Evolutionary conservation across 2,888 invertebrate genomes (phyloP).

Genomic region (Trypoxylon attenuatum): DNA sequence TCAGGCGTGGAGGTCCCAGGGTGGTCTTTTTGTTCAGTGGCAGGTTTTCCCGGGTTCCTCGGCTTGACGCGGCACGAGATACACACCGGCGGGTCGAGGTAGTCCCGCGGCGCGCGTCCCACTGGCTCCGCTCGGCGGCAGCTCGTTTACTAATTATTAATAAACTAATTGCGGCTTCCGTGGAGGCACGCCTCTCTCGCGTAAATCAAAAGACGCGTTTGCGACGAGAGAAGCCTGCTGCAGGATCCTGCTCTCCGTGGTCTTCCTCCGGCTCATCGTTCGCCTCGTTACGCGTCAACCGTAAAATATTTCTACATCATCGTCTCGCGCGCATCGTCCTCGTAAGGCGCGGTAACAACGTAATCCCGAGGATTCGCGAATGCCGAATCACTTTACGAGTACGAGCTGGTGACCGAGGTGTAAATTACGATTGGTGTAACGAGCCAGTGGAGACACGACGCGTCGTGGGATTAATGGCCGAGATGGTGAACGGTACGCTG

Average conservation of each 20-base stretch:
- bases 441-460: no score
- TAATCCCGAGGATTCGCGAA: constrained; percentile 43
- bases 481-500: neutral
- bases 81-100: constrained; percentile 27
- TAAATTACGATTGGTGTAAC: constrained; percentile 28
- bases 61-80: neutral
- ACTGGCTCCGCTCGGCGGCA: constrained; percentile 34
- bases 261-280: constrained; percentile 7
- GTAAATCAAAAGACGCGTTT: constrained; percentile 71
- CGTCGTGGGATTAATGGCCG: constrained; percentile 12
- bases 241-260: neutral
- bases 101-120: constrained; percentile 36
- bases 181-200: constrained; percentile 68
- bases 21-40: neutral
- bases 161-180: constrained; percentile 74
- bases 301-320: constrained; percentile 48
- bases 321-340: constrained; percentile 8
- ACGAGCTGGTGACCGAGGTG: constrained; percentile 4
- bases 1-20: no score
- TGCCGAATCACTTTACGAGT: constrained; percentile 37
- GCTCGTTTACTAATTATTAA: constrained; percentile 73
- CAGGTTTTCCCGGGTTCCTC: neutral
- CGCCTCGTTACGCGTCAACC: constrained; percentile 52
- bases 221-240: constrained; percentile 47
- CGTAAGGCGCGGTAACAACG: constrained; percentile 40